Evolutionary conservation across 1,140 invertebrate genomes (phyloP).

Genomic region (Leptinotarsa texana): DNA sequence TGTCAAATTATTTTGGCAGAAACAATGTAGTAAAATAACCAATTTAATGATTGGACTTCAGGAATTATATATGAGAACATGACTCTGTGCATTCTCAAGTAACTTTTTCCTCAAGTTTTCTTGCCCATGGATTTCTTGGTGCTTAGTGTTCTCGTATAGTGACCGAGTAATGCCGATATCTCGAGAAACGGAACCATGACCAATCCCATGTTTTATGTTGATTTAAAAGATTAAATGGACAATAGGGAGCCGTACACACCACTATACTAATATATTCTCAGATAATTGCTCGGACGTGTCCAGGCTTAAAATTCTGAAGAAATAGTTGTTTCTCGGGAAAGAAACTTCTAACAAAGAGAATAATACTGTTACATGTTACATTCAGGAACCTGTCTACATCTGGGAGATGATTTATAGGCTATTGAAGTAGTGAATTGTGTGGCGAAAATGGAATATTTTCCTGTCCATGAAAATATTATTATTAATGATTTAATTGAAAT

Average conservation of each 20-base stretch:
- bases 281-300: slow-evolving; percentile 5
- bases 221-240: background rate
- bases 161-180: slow-evolving; percentile 3
- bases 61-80: too few species aligned
- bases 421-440: too few species aligned
- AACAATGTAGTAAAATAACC: too few species aligned
- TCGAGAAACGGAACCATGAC: slow-evolving; percentile 3
- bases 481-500: too few species aligned
- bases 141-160: too few species aligned
- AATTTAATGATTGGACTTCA: too few species aligned
- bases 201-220: slow-evolving; percentile 3
- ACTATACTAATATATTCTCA: slow-evolving; percentile 1
- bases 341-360: background rate
- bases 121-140: too few species aligned
- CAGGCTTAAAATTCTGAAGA: background rate
- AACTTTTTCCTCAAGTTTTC: too few species aligned
- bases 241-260: background rate
- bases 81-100: too few species aligned
- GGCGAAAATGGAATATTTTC: too few species aligned
- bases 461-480: too few species aligned
- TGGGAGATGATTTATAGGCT: background rate
- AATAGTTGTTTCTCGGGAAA: background rate
- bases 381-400: background rate
- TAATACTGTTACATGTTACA: background rate
- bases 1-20: too few species aligned